phyloP scores from a whole-genome alignment of 2,113 vertebrate species.

The Anoura caudifer region DNA sequence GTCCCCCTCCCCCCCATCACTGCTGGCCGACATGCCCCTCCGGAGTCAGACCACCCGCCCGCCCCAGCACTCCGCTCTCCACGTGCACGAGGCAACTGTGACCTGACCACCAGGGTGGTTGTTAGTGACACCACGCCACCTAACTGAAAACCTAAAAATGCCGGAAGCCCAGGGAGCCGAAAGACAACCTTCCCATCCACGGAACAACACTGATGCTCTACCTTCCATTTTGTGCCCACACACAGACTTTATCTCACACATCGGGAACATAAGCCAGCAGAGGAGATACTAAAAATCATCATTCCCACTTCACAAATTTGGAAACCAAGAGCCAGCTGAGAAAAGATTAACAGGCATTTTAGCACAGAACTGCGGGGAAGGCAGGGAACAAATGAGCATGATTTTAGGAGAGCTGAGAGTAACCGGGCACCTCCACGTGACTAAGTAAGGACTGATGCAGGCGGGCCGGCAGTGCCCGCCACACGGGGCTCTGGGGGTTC shows the following conservation, averaged over 20 bases:
- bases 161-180: background rate
- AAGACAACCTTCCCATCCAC: background rate
- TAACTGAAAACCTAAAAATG: background rate
- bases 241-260: background rate
- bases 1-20: background rate
- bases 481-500: background rate
- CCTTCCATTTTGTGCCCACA: too few relatives aligned
- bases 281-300: background rate
- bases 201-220: background rate
- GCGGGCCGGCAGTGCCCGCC: background rate
- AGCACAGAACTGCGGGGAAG: background rate
- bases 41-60: background rate
- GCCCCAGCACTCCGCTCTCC: background rate
- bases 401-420: background rate
- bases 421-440: background rate
- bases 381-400: background rate
- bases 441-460: background rate
- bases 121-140: background rate
- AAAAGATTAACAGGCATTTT: background rate
- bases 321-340: background rate
- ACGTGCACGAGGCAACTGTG: background rate
- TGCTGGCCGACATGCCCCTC: rapidly evolving
- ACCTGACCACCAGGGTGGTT: background rate
- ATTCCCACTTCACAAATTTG: background rate
- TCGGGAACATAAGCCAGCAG: background rate